Conservation (phyloP, 2,888 invertebrate genomes). For the Piscicola geometra region DNA sequence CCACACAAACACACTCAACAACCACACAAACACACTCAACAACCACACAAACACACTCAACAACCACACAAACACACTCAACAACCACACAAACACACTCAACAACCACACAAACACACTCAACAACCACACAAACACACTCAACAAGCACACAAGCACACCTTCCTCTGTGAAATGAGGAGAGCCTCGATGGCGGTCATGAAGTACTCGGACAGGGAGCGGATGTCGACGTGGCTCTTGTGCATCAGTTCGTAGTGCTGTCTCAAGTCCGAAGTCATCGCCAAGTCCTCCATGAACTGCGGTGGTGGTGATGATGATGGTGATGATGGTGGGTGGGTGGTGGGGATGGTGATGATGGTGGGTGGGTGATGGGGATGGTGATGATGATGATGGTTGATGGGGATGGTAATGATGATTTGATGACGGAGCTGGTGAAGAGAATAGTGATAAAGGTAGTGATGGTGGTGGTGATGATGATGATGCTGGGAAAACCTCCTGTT, state of each 20-base stretch:
- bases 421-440: neutral
- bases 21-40: too few species aligned
- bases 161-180: constrained; percentile 41
- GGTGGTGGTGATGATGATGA: neutral
- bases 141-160: constrained; percentile 23
- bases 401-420: neutral
- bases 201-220: constrained; percentile 41
- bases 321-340: neutral
- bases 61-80: neutral
- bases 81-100: neutral
- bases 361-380: too few species aligned
- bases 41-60: too few species aligned
- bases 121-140: neutral
- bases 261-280: constrained; percentile 14
- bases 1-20: too few species aligned
- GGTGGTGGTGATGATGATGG: neutral
- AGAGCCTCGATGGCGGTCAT: constrained; percentile 41
- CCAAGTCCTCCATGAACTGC: constrained; percentile 38
- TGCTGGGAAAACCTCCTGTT: constrained; percentile 33
- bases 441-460: neutral
- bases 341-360: neutral
- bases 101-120: neutral
- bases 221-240: constrained; percentile 41
- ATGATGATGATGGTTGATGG: neutral
- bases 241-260: constrained; percentile 39